A percentile compares a stretch with the other conserved stretches of the same genome.
Conservation (phyloP, 2,113 vertebrate species). For the Corythornis cristatus region DNA sequence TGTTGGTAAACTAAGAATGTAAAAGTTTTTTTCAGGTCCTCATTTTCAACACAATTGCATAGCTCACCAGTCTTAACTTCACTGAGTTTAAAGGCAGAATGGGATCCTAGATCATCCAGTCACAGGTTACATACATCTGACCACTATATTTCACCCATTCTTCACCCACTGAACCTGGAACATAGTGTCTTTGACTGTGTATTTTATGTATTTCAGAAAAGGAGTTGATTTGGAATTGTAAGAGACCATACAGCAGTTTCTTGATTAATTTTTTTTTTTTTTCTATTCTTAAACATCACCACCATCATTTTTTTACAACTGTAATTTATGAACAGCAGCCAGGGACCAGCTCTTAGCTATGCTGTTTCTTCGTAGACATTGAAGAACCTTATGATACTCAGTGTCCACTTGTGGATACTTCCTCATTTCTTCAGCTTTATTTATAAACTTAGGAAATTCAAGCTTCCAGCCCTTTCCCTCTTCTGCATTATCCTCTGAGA, state of each 20-base stretch:
- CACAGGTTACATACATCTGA: background rate
- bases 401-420: background rate
- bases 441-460: background rate
- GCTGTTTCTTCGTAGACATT: background rate
- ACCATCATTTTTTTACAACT: background rate
- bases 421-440: background rate
- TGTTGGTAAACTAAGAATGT: background rate
- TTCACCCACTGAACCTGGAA: background rate
- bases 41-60: background rate
- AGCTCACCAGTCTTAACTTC: background rate
- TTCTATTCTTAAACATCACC: background rate
- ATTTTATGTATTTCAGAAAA: background rate
- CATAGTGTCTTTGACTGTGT: background rate
- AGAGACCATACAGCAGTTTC: background rate
- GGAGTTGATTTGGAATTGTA: background rate
- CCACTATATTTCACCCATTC: background rate
- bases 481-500: accelerated
- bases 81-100: background rate
- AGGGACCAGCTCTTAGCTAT: background rate
- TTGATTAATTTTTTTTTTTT: background rate
- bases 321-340: background rate
- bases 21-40: background rate
- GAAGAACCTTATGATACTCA: background rate
- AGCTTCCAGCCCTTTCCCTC: background rate
- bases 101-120: background rate